Conservation (phyloP, 2,888 invertebrate species). For the Ectemnius continuus region DNA sequence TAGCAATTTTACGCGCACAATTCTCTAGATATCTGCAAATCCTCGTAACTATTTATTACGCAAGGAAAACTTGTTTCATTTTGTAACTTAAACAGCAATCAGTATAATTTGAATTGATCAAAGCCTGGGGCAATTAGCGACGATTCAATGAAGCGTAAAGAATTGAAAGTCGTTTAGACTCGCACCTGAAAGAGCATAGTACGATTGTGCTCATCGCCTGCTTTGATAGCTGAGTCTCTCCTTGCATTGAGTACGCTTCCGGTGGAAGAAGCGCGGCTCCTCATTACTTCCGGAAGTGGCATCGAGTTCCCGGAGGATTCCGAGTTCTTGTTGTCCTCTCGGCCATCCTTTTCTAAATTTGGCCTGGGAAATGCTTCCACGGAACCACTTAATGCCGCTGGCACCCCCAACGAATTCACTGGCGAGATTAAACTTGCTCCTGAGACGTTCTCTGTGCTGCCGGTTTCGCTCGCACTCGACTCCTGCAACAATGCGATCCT, state of each 20-base stretch:
- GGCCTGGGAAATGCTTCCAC: slow-evolving; percentile 69
- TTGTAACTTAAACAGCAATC: too few relatives aligned
- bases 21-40: too few relatives aligned
- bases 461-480: slow-evolving; percentile 72
- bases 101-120: too few relatives aligned
- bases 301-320: slow-evolving; percentile 60
- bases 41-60: too few relatives aligned
- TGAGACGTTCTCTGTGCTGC: slow-evolving; percentile 73
- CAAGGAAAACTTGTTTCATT: too few relatives aligned
- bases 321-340: slow-evolving; percentile 48
- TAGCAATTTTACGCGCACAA: too few relatives aligned
- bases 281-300: slow-evolving; percentile 74
- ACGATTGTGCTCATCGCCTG: slow-evolving; percentile 86
- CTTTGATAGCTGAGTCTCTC: slow-evolving; percentile 69
- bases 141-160: too few relatives aligned
- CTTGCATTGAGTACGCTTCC: slow-evolving; percentile 75
- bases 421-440: slow-evolving; percentile 75
- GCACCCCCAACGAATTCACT: slow-evolving; percentile 62
- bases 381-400: slow-evolving; percentile 66
- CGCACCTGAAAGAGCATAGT: slow-evolving; percentile 93
- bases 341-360: slow-evolving; percentile 57
- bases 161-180: too few relatives aligned
- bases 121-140: too few relatives aligned
- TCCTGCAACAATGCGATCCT: slow-evolving; percentile 60
- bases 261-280: slow-evolving; percentile 78